These are phyloP conservation scores for Pampusana beccarii DNA, from an alignment of 2,113 vertebrate species.

Conservation along the genomic window DNA sequence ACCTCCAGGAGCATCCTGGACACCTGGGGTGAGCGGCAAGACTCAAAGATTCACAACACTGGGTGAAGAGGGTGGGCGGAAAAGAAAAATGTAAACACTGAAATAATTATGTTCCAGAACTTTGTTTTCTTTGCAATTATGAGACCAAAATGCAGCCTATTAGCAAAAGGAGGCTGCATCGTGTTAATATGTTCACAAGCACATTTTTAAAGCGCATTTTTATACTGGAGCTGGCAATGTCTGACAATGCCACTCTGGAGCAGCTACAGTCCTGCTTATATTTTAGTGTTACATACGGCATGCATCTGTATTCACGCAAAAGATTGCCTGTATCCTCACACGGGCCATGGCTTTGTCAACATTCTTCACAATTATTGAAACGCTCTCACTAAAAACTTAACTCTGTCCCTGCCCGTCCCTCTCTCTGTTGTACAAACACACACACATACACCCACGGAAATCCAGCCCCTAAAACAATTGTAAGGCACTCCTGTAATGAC, in stretches of 20 bases:
- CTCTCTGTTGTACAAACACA: background rate
- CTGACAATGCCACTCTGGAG: constrained; percentile 2
- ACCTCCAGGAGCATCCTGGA: background rate
- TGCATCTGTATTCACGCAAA: background rate
- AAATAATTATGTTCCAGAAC: background rate
- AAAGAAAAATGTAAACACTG: background rate
- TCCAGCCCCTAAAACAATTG: constrained; percentile 60
- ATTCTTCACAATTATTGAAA: constrained; percentile 59
- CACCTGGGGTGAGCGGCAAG: background rate
- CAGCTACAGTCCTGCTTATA: constrained; percentile 31
- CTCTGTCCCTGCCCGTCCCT: background rate
- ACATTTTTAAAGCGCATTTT: background rate
- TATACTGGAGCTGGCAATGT: constrained; percentile 17
- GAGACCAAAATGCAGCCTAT: constrained; percentile 4
- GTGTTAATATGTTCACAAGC: constrained; percentile 30
- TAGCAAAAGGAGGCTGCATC: background rate
- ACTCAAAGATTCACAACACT: background rate
- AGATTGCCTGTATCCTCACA: constrained; percentile 27
- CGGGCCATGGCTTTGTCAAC: constrained; percentile 34
- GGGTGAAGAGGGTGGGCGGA: background rate
- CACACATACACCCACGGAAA: background rate
- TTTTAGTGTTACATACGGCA: constrained; percentile 21
- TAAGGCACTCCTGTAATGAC: constrained; percentile 76
- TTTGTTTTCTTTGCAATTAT: constrained; percentile 14
- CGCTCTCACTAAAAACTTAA: constrained; percentile 29